These are phyloP conservation scores for Gavia stellata DNA, from an alignment of 2,113 vertebrate genomes.

Conservation along the genomic window DNA sequence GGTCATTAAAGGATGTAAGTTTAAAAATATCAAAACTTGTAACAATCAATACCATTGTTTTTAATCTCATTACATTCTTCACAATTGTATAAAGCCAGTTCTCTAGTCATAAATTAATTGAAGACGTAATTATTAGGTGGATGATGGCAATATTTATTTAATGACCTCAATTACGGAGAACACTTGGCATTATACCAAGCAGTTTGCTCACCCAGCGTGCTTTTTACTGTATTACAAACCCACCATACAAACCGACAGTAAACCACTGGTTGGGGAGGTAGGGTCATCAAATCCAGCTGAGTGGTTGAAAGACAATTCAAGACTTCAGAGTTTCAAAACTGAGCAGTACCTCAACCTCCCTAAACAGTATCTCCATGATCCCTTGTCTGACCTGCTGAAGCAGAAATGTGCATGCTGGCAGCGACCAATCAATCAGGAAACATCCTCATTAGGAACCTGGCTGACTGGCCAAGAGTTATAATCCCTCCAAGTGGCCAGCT, in stretches of 20 bases:
- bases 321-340: not conserved
- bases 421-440: not conserved
- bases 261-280: not conserved
- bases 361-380: not conserved
- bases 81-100: not conserved
- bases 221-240: not conserved
- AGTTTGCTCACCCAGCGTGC: not conserved
- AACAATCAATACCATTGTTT: not conserved
- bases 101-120: not conserved
- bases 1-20: not conserved
- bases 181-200: not conserved
- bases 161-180: not conserved
- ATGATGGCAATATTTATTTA: not conserved
- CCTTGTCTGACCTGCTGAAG: not conserved
- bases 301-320: not conserved
- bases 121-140: not conserved
- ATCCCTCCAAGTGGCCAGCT: constrained; percentile 24
- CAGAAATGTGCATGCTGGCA: not conserved
- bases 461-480: not conserved
- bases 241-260: not conserved
- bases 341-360: not conserved
- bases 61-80: not conserved
- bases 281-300: not conserved
- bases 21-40: not conserved
- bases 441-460: constrained; percentile 18